Evolutionary conservation across 2,888 invertebrate species (phyloP).

Genomic region (Athripsodes cinereus): DNA sequence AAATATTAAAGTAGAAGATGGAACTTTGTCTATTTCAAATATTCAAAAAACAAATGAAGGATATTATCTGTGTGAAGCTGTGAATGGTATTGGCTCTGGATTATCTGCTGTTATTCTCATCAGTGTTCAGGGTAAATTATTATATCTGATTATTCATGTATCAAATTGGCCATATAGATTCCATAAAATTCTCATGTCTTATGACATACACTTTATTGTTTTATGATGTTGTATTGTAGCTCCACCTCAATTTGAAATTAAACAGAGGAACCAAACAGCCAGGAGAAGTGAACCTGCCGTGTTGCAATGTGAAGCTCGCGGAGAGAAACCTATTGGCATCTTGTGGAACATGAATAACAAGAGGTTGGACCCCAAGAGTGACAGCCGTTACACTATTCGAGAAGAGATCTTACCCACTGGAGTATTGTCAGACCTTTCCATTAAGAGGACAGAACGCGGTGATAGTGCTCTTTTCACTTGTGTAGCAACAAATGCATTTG

Average conservation of each 20-base stretch:
- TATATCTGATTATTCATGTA: no score
- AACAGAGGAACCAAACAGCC: constrained; percentile 85
- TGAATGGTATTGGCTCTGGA: constrained; percentile 92
- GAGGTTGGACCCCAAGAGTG: constrained; percentile 82
- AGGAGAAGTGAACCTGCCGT: constrained; percentile 87
- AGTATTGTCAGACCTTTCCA: constrained; percentile 82
- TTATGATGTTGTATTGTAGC: constrained; percentile 45
- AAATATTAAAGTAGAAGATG: constrained; percentile 89
- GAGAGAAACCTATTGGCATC: constrained; percentile 91
- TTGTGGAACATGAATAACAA: constrained; percentile 94
- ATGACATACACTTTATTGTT: no score
- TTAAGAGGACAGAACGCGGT: constrained; percentile 80
- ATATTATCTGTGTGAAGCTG: constrained; percentile 92
- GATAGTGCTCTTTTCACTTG: constrained; percentile 89
- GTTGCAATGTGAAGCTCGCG: constrained; percentile 86
- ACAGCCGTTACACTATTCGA: constrained; percentile 77
- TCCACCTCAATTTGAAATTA: constrained; percentile 89
- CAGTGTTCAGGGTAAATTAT: constrained; percentile 78
- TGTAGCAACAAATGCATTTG: constrained; percentile 89
- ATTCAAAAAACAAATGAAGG: constrained; percentile 93
- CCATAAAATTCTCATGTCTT: no score
- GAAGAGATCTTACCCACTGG: constrained; percentile 86
- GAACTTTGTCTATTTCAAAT: constrained; percentile 82
- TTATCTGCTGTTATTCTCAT: constrained; percentile 90
- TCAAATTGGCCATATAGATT: no score